These are phyloP conservation scores for Amblyornis subalaris DNA, from an alignment of 2,113 vertebrate genomes.

Conservation along the genomic window DNA sequence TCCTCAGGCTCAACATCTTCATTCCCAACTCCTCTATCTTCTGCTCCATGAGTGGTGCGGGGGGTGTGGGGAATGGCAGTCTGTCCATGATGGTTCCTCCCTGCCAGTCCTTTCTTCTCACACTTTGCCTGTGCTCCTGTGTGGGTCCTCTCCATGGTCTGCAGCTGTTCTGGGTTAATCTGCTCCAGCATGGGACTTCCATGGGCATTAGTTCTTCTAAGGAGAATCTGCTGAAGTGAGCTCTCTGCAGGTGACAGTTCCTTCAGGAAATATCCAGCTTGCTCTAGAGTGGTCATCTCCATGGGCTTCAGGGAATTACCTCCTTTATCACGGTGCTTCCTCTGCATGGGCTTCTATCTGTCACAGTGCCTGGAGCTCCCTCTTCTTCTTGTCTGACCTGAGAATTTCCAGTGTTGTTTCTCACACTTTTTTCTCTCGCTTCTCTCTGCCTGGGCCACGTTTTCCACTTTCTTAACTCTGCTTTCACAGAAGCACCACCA, in stretches of 20 bases:
- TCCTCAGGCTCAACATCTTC: background rate
- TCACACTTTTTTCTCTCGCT: background rate
- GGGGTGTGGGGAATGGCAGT: background rate
- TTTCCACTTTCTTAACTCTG: background rate
- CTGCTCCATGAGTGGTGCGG: background rate
- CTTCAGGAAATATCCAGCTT: background rate
- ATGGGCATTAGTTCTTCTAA: background rate
- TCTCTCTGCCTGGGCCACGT: background rate
- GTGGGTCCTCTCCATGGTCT: background rate
- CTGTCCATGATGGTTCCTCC: accelerated
- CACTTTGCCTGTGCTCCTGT: background rate
- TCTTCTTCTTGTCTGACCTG: background rate
- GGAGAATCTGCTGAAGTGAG: background rate
- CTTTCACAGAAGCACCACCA: background rate
- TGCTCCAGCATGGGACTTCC: background rate
- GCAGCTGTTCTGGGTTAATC: background rate
- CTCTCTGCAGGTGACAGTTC: background rate
- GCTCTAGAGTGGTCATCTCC: background rate
- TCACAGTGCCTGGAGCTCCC: background rate
- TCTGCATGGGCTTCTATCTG: background rate
- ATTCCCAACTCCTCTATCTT: accelerated
- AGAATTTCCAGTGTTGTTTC: background rate
- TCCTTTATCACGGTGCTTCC: background rate
- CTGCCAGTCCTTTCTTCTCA: background rate
- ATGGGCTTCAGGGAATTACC: accelerated